Conservation (phyloP, 2,797 vertebrate genomes). For the Iguana delicatissima region DNA sequence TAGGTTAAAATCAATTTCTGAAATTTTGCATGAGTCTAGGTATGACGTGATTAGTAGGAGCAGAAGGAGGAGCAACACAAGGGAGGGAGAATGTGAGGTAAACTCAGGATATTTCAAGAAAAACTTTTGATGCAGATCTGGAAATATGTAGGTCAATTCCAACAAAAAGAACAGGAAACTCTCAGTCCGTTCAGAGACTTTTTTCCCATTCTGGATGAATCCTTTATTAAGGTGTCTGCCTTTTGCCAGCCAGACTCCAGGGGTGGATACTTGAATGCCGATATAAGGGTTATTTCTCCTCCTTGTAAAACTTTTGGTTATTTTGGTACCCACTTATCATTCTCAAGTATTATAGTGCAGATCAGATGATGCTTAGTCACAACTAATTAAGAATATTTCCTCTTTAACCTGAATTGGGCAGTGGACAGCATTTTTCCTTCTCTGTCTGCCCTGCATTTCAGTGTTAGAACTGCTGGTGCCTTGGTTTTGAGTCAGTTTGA, state of each 20-base stretch:
- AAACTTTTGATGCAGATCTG: no score
- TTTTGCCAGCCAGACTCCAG: neutral
- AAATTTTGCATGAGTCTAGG: no score
- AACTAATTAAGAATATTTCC: neutral
- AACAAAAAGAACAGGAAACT: no score
- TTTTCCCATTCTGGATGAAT: no score
- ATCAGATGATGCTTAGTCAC: neutral
- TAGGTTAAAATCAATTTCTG: no score
- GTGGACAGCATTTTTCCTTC: neutral
- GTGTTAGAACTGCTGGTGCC: neutral
- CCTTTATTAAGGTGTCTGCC: neutral
- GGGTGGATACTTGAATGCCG: neutral
- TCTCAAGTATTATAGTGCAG: no score
- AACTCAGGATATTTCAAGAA: no score
- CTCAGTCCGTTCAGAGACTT: no score
- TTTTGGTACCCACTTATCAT: neutral
- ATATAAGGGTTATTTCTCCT: neutral
- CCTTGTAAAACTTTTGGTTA: neutral
- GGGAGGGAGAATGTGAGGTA: no score
- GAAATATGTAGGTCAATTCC: neutral
- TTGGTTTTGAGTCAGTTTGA: neutral
- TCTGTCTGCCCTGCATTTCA: neutral
- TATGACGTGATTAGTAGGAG: no score
- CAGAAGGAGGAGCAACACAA: no score
- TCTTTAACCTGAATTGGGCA: neutral